Percentiles rank a stretch among this genome's conserved stretches.
These are phyloP conservation scores for Siderastrea siderea DNA, from an alignment of 92 coral and sea anemone genomes.

Conservation along the genomic window DNA sequence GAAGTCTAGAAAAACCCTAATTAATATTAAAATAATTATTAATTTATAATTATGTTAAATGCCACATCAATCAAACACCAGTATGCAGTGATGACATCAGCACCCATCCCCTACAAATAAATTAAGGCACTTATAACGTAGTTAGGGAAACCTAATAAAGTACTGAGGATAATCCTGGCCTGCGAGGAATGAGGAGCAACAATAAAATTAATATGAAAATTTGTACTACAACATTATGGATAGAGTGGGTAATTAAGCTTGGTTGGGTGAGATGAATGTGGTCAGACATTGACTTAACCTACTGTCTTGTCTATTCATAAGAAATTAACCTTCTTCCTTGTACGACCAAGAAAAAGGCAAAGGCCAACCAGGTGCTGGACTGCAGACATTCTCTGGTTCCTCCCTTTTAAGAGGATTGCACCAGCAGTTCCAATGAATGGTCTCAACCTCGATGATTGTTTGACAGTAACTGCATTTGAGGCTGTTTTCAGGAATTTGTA, in stretches of 20 bases:
- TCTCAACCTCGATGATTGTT: neutral
- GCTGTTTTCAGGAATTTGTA: neutral
- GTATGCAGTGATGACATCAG: neutral
- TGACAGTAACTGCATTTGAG: neutral
- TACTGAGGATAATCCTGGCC: too few species aligned
- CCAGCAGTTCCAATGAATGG: constrained; percentile 21
- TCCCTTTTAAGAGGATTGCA: constrained; percentile 18
- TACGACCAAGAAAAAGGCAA: constrained; percentile 23
- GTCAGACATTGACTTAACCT: neutral
- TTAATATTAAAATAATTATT: neutral
- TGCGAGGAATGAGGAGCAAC: too few species aligned
- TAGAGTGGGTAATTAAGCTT: neutral
- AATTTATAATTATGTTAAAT: neutral
- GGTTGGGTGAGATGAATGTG: neutral
- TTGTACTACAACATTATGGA: too few species aligned
- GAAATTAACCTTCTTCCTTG: constrained; percentile 23
- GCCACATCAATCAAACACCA: neutral
- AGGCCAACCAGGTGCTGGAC: constrained; percentile 37
- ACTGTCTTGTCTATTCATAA: neutral
- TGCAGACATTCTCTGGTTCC: constrained; percentile 28
- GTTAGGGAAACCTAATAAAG: too few species aligned
- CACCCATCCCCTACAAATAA: neutral
- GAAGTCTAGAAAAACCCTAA: constrained; percentile 27
- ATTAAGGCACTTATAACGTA: too few species aligned
- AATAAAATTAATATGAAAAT: too few species aligned